Percentiles rank a stretch among this genome's conserved stretches.
Conservation (phyloP, 1,140 invertebrate genomes). For the Megalonaias nervosa region DNA sequence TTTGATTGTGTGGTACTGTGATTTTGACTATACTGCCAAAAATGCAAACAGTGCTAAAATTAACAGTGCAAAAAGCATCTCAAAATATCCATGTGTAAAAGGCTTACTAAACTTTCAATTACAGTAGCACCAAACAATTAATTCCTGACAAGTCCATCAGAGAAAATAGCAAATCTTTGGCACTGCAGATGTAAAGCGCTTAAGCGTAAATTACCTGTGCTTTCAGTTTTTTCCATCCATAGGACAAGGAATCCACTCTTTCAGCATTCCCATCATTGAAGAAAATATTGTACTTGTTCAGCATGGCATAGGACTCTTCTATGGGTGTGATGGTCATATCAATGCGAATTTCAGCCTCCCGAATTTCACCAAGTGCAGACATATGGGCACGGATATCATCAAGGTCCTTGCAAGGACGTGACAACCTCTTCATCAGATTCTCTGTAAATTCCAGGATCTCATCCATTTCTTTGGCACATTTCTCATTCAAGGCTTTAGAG, state of each 20-base stretch:
- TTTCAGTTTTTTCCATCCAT: conserved; percentile 88
- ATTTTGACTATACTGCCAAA: too few species aligned
- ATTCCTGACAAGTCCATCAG: too few species aligned
- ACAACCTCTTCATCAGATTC: conserved; percentile 67
- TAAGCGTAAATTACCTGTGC: conserved; percentile 68
- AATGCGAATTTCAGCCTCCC: conserved; percentile 95
- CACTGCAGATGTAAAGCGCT: too few species aligned
- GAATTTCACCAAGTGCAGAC: conserved; percentile 92
- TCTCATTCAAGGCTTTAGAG: conserved; percentile 93
- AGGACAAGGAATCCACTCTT: conserved; percentile 91
- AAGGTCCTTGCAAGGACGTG: conserved; percentile 88
- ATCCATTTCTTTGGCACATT: conserved; percentile 95
- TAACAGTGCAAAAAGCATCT: too few species aligned
- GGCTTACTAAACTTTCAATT: too few species aligned
- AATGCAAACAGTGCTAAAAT: too few species aligned
- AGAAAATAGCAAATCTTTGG: too few species aligned
- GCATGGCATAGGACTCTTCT: conserved; percentile 94
- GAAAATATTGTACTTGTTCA: conserved; percentile 88
- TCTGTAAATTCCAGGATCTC: conserved; percentile 69
- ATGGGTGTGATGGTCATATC: conserved; percentile 94
- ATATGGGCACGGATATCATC: conserved; percentile 95
- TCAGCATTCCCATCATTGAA: conserved; percentile 93
- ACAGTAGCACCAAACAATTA: too few species aligned
- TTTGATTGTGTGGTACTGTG: too few species aligned
- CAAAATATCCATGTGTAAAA: too few species aligned